A percentile compares a stretch with the other conserved stretches of the same genome.
Evolutionary conservation across 2,888 invertebrate species (phyloP).

Genomic region (Dolomedes plantarius): DNA sequence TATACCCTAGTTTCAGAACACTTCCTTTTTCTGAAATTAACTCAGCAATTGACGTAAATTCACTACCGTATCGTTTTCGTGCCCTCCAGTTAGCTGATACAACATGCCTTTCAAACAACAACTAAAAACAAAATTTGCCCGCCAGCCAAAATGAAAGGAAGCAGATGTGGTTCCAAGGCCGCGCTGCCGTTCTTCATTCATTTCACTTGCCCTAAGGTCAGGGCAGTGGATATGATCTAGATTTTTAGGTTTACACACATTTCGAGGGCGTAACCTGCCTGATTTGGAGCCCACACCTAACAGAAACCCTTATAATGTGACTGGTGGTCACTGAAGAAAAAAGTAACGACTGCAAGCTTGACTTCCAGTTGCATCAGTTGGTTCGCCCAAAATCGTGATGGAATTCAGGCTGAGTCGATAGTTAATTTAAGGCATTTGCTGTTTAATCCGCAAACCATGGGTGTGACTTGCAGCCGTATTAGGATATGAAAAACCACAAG

Average conservation of each 20-base stretch:
- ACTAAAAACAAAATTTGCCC: neutral
- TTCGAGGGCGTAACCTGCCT: neutral
- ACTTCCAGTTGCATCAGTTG: neutral
- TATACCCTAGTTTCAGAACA: neutral
- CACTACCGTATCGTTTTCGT: neutral
- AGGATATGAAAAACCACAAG: neutral
- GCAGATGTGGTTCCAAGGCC: neutral
- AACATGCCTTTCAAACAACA: neutral
- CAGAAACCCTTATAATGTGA: neutral
- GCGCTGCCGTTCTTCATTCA: neutral
- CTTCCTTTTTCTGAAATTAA: slow-evolving; percentile 5
- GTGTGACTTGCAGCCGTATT: neutral
- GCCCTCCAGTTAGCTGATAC: neutral
- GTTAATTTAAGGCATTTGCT: neutral
- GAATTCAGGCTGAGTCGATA: neutral
- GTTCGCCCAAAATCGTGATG: neutral
- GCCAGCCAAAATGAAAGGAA: neutral
- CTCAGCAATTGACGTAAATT: neutral
- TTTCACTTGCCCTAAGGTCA: neutral
- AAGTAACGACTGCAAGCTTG: neutral
- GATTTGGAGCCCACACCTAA: neutral
- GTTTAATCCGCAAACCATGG: no score
- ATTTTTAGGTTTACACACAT: neutral
- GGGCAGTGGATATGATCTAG: neutral
- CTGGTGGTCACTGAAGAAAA: neutral